Percentiles rank a stretch among this genome's conserved stretches.
These are phyloP conservation scores for Lamprotornis superbus DNA, from an alignment of 2,113 vertebrate genomes.

Conservation along the genomic window DNA sequence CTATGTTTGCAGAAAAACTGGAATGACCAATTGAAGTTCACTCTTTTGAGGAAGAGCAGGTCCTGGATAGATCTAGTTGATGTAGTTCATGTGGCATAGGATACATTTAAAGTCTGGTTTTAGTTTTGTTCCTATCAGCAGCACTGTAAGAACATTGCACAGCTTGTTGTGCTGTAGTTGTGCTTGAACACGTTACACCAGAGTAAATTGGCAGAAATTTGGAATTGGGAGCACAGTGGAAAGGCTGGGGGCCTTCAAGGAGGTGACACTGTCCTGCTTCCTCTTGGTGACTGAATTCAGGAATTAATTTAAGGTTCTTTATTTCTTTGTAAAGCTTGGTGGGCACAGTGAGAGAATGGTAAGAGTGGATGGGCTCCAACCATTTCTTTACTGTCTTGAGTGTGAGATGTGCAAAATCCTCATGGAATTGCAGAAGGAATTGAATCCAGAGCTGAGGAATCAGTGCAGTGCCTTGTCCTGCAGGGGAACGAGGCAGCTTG, in stretches of 20 bases:
- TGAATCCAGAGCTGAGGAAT: background rate
- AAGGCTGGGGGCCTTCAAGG: background rate
- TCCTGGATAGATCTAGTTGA: background rate
- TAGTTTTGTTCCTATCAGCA: background rate
- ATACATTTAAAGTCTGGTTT: background rate
- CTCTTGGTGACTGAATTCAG: background rate
- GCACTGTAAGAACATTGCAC: background rate
- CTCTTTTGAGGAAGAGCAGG: background rate
- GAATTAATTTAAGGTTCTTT: background rate
- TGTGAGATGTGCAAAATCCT: background rate
- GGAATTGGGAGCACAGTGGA: background rate
- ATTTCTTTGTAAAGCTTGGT: background rate
- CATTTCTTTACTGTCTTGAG: background rate
- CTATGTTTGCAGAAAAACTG: background rate
- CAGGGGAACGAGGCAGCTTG: background rate
- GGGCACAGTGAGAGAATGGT: fast-evolving
- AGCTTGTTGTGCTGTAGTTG: background rate
- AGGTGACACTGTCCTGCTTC: background rate
- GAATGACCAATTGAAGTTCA: background rate
- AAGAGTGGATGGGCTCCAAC: background rate
- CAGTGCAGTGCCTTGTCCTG: background rate
- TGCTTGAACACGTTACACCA: background rate
- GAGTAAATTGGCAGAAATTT: background rate
- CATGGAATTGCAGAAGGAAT: background rate
- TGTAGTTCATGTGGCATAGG: background rate